Evolutionary conservation across 2,888 invertebrate species (phyloP).

Genomic region (Xestoiulus laeticollis): DNA sequence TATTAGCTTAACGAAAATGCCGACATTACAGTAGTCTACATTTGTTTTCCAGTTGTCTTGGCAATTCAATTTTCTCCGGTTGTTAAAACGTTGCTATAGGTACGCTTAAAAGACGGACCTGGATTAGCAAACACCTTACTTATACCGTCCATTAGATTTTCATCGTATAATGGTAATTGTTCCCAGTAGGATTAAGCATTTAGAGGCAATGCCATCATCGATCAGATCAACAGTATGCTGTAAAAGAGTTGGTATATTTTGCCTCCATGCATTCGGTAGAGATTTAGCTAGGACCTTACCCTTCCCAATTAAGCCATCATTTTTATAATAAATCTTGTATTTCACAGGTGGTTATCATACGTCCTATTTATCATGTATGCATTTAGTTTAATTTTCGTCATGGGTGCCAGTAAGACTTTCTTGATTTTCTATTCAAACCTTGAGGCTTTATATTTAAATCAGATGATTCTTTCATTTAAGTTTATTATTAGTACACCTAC

Average conservation of each 20-base stretch:
- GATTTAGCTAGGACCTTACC: neutral
- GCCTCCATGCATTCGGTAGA: neutral
- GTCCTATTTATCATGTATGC: neutral
- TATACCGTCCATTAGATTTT: constrained; percentile 44
- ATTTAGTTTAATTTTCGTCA: neutral
- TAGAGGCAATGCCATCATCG: constrained; percentile 34
- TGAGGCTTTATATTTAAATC: too few species aligned
- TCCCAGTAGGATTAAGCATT: constrained; percentile 22
- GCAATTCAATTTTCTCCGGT: neutral
- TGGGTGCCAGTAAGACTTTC: too few species aligned
- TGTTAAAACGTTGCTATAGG: constrained; percentile 15
- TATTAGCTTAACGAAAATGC: neutral
- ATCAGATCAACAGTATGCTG: constrained; percentile 6
- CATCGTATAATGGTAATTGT: constrained; percentile 40
- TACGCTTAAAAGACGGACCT: constrained; percentile 34
- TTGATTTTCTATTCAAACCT: too few species aligned
- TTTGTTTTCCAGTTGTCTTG: neutral
- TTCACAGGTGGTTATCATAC: neutral
- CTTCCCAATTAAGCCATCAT: neutral
- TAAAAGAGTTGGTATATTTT: neutral
- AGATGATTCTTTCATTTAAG: too few species aligned
- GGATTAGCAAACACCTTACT: constrained; percentile 27
- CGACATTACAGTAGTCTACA: neutral
- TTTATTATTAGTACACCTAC: too few species aligned
- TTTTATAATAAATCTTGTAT: neutral